Conservation (phyloP, 2,113 vertebrate species). For the Corythaixoides concolor region DNA sequence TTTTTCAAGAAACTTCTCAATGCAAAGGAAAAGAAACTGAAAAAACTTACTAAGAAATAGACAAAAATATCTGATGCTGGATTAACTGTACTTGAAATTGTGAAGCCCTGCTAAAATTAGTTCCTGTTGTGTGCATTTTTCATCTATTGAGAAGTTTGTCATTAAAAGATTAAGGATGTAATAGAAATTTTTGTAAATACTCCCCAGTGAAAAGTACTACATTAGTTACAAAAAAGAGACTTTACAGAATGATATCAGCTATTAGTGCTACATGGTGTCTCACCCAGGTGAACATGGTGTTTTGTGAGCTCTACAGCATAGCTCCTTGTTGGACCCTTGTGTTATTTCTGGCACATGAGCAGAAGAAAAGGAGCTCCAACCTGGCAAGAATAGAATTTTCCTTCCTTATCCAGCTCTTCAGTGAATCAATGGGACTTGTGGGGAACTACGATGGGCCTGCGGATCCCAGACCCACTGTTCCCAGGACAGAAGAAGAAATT, state of each 20-base stretch:
- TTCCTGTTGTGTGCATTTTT: not conserved
- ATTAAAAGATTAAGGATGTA: not conserved
- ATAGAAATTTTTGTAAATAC: not conserved
- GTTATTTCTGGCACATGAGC: not conserved
- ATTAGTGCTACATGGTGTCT: not conserved
- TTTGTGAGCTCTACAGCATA: not conserved
- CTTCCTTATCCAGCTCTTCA: not conserved
- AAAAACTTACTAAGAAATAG: not conserved
- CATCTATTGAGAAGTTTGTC: not conserved
- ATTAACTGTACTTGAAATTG: not conserved
- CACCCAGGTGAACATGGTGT: not conserved
- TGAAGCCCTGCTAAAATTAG: not conserved
- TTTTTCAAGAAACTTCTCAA: not conserved
- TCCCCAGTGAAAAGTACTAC: not conserved
- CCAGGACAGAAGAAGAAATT: no score
- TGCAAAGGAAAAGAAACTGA: not conserved
- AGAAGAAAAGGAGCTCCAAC: not conserved
- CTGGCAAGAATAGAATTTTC: not conserved
- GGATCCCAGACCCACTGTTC: no score
- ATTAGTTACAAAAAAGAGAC: not conserved
- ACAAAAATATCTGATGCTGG: not conserved
- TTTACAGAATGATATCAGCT: not conserved
- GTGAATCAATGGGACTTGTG: not conserved
- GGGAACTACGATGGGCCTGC: no score
- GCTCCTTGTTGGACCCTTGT: not conserved